A percentile compares a stretch with the other conserved stretches of the same genome.
These are phyloP conservation scores for Carposina sasakii DNA, from an alignment of 1,140 invertebrate genomes.

Conservation along the genomic window DNA sequence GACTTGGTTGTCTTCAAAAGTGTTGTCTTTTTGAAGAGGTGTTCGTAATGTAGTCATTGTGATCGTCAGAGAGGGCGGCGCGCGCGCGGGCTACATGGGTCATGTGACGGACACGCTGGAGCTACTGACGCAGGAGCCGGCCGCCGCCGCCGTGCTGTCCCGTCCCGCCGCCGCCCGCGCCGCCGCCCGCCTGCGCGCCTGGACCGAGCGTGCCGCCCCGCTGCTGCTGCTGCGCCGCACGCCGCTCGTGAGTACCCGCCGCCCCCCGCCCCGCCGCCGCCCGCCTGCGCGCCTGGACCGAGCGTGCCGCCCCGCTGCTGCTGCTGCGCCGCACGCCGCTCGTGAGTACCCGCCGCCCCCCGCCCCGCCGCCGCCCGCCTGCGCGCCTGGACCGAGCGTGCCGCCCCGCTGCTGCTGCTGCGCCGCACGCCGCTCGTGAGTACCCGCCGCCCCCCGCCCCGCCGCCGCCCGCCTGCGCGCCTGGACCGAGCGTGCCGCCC, in stretches of 20 bases:
- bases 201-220: too few relatives aligned
- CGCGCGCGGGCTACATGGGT: slow-evolving; percentile 71
- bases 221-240: slow-evolving; percentile 30
- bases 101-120: slow-evolving; percentile 61
- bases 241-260: slow-evolving; percentile 32
- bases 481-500: slow-evolving; percentile 37
- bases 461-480: slow-evolving; percentile 28
- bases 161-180: too few relatives aligned
- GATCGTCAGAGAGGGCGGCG: slow-evolving; percentile 18
- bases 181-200: too few relatives aligned
- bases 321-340: slow-evolving; percentile 34
- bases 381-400: slow-evolving; percentile 42
- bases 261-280: slow-evolving; percentile 23
- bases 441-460: slow-evolving; percentile 17
- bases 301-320: slow-evolving; percentile 24
- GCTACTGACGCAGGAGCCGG: not conserved
- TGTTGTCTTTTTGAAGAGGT: too few relatives aligned
- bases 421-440: slow-evolving; percentile 38
- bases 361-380: slow-evolving; percentile 25
- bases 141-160: not conserved
- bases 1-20: too few relatives aligned
- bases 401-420: slow-evolving; percentile 14
- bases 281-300: slow-evolving; percentile 33
- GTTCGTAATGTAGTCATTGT: slow-evolving; percentile 13
- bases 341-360: slow-evolving; percentile 21